These are phyloP conservation scores for Desmophyllum pertusum DNA, from an alignment of 92 coral and sea anemone genomes.

Conservation along the genomic window DNA sequence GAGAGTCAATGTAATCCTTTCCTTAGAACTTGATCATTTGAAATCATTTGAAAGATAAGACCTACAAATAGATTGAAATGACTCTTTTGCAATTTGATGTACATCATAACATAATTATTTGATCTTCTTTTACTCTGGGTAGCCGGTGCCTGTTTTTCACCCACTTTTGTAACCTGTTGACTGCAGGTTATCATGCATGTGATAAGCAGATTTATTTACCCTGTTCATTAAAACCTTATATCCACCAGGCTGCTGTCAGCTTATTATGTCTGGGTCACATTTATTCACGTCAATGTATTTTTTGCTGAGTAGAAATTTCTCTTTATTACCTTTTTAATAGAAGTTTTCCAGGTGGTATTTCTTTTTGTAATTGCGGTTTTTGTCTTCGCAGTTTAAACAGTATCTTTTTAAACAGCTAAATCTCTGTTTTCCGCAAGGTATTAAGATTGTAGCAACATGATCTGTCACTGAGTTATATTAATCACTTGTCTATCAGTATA, in stretches of 20 bases:
- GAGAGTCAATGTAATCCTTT: no score
- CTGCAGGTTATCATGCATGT: background rate
- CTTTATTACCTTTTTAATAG: no score
- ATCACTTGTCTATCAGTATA: conserved; percentile 6
- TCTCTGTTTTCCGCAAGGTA: background rate
- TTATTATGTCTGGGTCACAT: background rate
- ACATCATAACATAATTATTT: no score
- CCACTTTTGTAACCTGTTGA: no score
- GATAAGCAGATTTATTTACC: conserved; percentile 3
- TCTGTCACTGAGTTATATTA: conserved; percentile 7
- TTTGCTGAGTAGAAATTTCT: background rate
- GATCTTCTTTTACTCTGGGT: background rate
- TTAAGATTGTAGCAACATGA: conserved; percentile 12
- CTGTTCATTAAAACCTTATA: background rate
- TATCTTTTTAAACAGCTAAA: background rate
- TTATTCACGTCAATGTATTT: background rate
- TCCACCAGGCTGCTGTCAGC: background rate
- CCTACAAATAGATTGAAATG: no score
- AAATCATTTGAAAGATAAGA: no score
- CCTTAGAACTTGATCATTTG: no score
- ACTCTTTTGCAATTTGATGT: no score
- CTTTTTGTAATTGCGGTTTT: background rate
- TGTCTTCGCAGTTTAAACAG: background rate
- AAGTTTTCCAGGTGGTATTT: background rate
- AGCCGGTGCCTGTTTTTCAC: background rate